These are phyloP conservation scores for Acholoe squamosa DNA, from an alignment of 2,888 invertebrate species.

Conservation along the genomic window DNA sequence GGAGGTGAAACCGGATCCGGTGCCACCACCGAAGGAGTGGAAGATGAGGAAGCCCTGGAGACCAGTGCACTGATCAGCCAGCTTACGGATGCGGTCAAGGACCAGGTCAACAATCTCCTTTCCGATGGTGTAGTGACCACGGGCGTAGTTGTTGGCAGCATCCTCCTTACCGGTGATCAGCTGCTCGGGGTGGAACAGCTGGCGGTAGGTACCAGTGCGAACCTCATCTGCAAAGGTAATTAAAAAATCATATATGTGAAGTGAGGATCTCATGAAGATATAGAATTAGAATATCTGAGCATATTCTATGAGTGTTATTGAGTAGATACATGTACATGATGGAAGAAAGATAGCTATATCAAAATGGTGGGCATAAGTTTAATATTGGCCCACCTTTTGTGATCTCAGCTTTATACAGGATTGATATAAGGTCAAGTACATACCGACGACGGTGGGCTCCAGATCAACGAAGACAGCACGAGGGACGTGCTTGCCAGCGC, in stretches of 20 bases:
- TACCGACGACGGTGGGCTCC: conserved; percentile 94
- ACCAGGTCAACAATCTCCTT: conserved; percentile 89
- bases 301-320: not conserved
- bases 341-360: not conserved
- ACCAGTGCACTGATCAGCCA: conserved; percentile 91
- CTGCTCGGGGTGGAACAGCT: conserved; percentile 62
- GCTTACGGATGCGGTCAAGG: conserved; percentile 89
- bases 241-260: too few species aligned
- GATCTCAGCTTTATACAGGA: not conserved
- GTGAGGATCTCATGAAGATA: too few species aligned
- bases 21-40: conserved; percentile 61
- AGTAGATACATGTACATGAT: not conserved
- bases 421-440: not conserved
- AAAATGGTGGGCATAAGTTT: not conserved
- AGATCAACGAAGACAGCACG: conserved; percentile 96
- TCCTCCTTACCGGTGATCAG: conserved; percentile 63
- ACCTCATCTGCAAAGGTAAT: conserved; percentile 96
- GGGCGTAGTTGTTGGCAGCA: conserved; percentile 62
- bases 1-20: conserved; percentile 57
- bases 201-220: conserved; percentile 87
- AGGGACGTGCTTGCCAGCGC: conserved; percentile 91
- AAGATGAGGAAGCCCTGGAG: conserved; percentile 85
- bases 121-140: conserved; percentile 91
- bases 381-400: not conserved
- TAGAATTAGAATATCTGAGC: too few species aligned